phyloP scores from a whole-genome alignment of 2,113 vertebrate species.

The Psittacula cyanocephala region DNA sequence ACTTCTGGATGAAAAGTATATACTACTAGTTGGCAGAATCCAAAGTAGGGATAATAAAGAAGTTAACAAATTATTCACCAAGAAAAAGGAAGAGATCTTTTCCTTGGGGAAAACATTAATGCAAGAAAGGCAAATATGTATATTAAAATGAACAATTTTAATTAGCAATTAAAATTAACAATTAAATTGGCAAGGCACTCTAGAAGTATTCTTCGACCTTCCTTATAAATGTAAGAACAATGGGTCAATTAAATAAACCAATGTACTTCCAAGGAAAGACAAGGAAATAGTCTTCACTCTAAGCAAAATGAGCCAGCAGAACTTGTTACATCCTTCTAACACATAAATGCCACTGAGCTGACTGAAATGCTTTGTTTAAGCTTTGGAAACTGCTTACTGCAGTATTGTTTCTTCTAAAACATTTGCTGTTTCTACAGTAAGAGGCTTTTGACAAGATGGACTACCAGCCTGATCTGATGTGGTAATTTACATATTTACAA shows the following conservation, averaged over 20 bases:
- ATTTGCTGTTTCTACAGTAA: not conserved
- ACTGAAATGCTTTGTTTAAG: not conserved
- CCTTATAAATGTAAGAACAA: not conserved
- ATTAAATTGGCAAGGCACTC: not conserved
- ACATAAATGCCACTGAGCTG: not conserved
- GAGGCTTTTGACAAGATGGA: not conserved
- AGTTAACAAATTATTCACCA: not conserved
- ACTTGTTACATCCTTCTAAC: not conserved
- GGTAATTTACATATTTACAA: not conserved
- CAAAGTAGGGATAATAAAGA: not conserved
- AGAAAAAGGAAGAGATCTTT: not conserved
- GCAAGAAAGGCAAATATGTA: not conserved
- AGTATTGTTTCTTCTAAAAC: not conserved
- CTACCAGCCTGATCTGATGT: not conserved
- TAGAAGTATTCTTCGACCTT: not conserved
- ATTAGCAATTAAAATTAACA: too few species aligned
- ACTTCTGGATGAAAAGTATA: not conserved
- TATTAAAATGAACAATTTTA: not conserved
- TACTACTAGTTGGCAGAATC: not conserved
- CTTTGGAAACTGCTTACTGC: not conserved
- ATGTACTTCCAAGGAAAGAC: not conserved
- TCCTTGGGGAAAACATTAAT: not conserved
- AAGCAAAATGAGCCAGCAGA: not conserved
- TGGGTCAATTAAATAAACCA: not conserved
- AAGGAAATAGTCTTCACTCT: not conserved